These are phyloP conservation scores for Hemiprocne comata DNA, from an alignment of 2,113 vertebrate species.

Conservation along the genomic window DNA sequence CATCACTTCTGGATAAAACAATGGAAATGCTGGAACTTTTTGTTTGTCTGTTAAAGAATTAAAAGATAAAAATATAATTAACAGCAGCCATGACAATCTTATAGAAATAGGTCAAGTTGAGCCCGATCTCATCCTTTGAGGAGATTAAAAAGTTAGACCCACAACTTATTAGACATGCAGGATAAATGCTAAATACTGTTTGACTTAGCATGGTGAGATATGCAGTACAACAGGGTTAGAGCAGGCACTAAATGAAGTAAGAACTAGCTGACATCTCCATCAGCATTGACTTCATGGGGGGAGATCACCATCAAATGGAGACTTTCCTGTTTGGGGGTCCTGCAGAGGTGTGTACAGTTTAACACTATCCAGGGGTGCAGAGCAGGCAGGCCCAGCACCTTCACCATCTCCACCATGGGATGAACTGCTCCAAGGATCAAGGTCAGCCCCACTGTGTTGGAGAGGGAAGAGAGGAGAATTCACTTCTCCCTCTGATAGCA, in stretches of 20 bases:
- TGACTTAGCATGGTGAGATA: background rate
- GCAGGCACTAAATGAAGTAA: background rate
- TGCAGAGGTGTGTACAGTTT: background rate
- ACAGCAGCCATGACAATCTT: background rate
- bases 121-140: background rate
- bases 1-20: slow-evolving; percentile 33
- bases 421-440: background rate
- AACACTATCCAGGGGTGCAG: background rate
- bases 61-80: slow-evolving; percentile 29
- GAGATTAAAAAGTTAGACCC: background rate
- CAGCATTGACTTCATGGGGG: background rate
- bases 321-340: background rate
- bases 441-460: background rate
- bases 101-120: fast-evolving
- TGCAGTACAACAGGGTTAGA: background rate
- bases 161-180: background rate
- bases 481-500: background rate
- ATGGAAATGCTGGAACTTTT: background rate
- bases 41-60: slow-evolving; percentile 48
- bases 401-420: fast-evolving
- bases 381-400: background rate
- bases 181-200: background rate
- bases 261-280: background rate
- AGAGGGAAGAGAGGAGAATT: background rate
- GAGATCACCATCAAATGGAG: background rate